Evolutionary conservation across 1,140 invertebrate genomes (phyloP), one percentile per base, ranked within the genome.

Genomic region (Euura saliciscinereae): DNA sequence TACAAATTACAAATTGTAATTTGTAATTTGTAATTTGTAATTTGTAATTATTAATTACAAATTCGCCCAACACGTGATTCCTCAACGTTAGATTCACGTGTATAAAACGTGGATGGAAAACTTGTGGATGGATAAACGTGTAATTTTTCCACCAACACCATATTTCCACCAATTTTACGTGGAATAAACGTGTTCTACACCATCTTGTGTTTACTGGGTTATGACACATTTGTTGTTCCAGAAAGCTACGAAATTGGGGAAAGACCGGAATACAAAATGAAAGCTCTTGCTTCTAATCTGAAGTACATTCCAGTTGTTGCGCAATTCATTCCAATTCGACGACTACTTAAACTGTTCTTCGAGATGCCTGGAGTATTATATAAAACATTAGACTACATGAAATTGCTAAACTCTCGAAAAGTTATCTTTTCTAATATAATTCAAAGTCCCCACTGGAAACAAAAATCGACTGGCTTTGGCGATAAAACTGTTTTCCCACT

Each of bases 401-500:
- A 28, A 69, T 45, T 2, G 44, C 77, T 42, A 71, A 65, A 73
- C 78, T 72, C 73, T 69, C 28, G 8, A 28, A 28, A 28, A 28
- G 28, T 4, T 11, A 74, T 73, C 10, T 72, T 78, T 72, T 74
- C 64, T 43, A 83, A 81, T 76, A 78, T 84, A 74, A 67, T 83
- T 43, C 78, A 84, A 70, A 78, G 77, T 42, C 13, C 75, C 8
- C 74, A 81, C 45, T 83, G 80, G 79, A 68, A 73, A 77, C 66
- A 76, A 64, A 71, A 71, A 75, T 42, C 45, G 71, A 10, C 66
- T 8, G 67, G 46, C 66, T 78, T 74, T 72, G n/a, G 13, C 6
- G 51, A 76, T 51, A 77, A 79, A 76, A 75, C 74, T 28, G 11
- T 83, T 43, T 51, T 85, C 59, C 80, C 84, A 51, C 70, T 83